Evolutionary conservation across 2,888 invertebrate genomes (phyloP).

Genomic region (Xestia rhomboidea): DNA sequence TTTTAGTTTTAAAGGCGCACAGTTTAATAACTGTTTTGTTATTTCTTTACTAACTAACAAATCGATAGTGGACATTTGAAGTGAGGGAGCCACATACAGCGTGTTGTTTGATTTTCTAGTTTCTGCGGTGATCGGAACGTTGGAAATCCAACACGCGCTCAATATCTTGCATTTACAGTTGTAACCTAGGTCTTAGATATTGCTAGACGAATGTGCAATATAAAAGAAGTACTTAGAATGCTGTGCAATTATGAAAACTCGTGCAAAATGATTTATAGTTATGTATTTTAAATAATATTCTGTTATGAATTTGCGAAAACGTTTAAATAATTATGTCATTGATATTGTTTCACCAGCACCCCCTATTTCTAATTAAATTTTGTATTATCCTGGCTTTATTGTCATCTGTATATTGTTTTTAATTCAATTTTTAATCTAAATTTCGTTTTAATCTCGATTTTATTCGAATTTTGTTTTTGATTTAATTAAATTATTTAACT

Average conservation of each 20-base stretch:
- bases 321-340: not conserved
- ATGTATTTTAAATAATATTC: constrained; percentile 6
- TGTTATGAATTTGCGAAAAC: constrained; percentile 14
- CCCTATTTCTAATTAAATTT: no score
- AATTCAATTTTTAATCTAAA: no score
- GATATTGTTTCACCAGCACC: not conserved
- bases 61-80: not conserved
- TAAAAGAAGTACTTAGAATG: not conserved
- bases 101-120: not conserved
- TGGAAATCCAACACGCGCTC: not conserved
- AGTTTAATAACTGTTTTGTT: not conserved
- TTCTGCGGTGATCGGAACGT: not conserved
- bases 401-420: no score
- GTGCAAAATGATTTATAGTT: constrained; percentile 1
- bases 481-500: no score
- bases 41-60: not conserved
- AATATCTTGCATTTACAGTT: not conserved
- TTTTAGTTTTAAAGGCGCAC: constrained; percentile 2
- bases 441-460: no score
- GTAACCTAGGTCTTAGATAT: constrained; percentile 13
- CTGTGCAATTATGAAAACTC: constrained; percentile 3
- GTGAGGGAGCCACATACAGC: not conserved
- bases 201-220: constrained; percentile 25
- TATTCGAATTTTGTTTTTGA: no score
- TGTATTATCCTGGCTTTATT: no score